These are phyloP conservation scores for Tupaia tana DNA, from an alignment of 2,113 vertebrate genomes.

Conservation along the genomic window DNA sequence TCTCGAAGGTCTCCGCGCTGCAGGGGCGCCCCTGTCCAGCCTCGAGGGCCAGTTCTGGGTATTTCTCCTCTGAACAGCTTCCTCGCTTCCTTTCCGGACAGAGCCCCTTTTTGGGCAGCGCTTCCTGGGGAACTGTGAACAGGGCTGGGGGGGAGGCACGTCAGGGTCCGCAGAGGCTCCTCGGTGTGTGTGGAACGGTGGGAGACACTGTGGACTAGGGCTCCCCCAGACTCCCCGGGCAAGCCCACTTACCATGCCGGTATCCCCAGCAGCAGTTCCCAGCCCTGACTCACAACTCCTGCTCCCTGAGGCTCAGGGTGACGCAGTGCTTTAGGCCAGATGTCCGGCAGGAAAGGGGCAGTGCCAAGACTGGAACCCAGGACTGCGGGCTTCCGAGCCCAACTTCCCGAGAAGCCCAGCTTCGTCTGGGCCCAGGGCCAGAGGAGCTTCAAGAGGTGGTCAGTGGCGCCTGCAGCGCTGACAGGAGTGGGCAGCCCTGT, in stretches of 20 bases:
- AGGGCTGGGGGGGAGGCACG: neutral
- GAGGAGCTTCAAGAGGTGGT: neutral
- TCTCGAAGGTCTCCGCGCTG: neutral
- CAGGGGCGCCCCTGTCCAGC: too few relatives aligned
- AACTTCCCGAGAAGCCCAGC: neutral
- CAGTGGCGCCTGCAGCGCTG: too few relatives aligned
- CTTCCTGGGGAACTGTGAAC: neutral
- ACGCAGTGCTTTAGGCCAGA: neutral
- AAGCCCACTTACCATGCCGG: too few relatives aligned
- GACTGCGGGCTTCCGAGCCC: neutral
- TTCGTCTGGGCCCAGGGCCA: neutral
- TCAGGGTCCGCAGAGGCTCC: neutral
- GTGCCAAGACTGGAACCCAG: neutral
- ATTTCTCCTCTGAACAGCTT: neutral
- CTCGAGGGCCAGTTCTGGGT: neutral
- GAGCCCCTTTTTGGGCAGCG: neutral
- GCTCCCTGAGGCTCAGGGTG: neutral
- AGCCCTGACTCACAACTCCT: neutral
- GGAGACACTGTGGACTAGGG: neutral
- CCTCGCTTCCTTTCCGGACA: neutral
- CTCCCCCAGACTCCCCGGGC: too few relatives aligned
- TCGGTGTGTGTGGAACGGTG: neutral
- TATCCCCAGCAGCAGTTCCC: neutral
- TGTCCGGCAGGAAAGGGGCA: neutral
- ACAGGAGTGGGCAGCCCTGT: neutral